Evolutionary conservation across 2,113 vertebrate genomes (phyloP), one percentile per base, ranked within the genome.

Genomic region (Rallus limicola): DNA sequence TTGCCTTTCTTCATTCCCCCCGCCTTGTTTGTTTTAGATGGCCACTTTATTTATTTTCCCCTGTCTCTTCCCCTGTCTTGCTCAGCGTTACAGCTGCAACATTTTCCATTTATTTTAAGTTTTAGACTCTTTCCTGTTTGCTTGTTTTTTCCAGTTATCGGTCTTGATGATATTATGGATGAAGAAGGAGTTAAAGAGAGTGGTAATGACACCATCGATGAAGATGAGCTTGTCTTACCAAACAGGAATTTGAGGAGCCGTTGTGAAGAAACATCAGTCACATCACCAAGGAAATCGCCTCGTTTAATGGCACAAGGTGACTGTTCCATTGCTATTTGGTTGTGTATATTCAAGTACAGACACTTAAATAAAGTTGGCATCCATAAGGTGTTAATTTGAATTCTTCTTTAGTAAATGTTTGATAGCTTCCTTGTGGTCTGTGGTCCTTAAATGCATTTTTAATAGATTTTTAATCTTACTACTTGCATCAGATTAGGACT

Each of bases 291-390:
- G 95, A 99, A 98, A 97, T 98, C 98, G 42, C 98, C 98, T 82
- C 98, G 97, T 97, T 98, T 98, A 97, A 98, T 98, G 97, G 98
- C 98, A 76, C 98, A 98, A 98, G 98, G 98, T 99, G 97, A 97
- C 94, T 38, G 44, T 95, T 93, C 31, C 31, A 11, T 3, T 76
- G 25, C 16, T 78, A 2, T 46, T 75, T 64, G 20, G 3, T 76
- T 79, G 11, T 50, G 6, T 58, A 34, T 64, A 56, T 52, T 82
- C 12, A 46, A 14, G 3, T 75, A 56, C 8, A 62, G 38, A 42
- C 5, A 5, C 11, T 77, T 56, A 21, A 48, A 20, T 46, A 19
- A 63, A 55, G 31, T 26, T 2, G 2, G 10, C 38, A 75, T 71
- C 13, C 11, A 5, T 64, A 46, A 53, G 2, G 4, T 77, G n/a